phyloP scores from a whole-genome alignment of 2,797 vertebrate species.

The Parauchenoglanis punctatus region DNA sequence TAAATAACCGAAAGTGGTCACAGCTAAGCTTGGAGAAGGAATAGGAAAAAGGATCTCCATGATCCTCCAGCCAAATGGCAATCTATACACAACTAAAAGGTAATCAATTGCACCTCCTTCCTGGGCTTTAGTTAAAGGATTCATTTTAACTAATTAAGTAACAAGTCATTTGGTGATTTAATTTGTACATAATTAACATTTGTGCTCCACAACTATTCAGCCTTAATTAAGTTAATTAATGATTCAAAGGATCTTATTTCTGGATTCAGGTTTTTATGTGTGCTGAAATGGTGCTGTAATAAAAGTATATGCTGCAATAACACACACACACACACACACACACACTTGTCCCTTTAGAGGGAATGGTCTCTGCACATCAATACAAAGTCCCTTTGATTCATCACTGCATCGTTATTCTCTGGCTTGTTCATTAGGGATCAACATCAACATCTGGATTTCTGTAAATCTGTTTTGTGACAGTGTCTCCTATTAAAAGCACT shows the following conservation, averaged over 20 bases:
- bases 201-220: slow-evolving; percentile 53
- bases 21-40: slow-evolving; percentile 12
- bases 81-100: slow-evolving; percentile 65
- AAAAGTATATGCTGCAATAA: background rate
- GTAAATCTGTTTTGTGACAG: background rate
- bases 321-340: slow-evolving; percentile 1
- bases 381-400: background rate
- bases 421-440: background rate
- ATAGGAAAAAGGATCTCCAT: slow-evolving; percentile 47
- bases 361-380: background rate
- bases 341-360: background rate
- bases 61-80: slow-evolving; percentile 53
- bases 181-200: slow-evolving; percentile 61
- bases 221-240: slow-evolving; percentile 60
- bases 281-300: background rate
- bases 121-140: slow-evolving; percentile 60
- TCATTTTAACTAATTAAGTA: slow-evolving; percentile 63
- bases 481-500: background rate
- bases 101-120: slow-evolving; percentile 59
- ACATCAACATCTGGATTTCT: background rate
- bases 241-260: background rate
- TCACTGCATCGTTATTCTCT: background rate
- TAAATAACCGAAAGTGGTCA: background rate
- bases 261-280: background rate
- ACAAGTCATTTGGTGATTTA: slow-evolving; percentile 55